These are phyloP conservation scores for Austrofundulus limnaeus DNA, from an alignment of 2,113 vertebrate species.

Conservation along the genomic window DNA sequence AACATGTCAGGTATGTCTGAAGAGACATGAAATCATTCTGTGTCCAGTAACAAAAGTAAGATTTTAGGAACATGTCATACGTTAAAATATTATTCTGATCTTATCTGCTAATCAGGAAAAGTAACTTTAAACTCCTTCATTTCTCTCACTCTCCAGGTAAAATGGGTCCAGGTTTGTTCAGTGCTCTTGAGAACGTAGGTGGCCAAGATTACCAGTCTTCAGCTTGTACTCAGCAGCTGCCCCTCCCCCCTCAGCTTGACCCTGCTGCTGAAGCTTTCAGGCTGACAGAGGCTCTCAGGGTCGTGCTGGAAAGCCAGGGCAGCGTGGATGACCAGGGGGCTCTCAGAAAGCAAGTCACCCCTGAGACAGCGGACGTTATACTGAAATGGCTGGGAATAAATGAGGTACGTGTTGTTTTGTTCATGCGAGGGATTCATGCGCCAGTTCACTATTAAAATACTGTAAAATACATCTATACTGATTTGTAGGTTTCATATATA, in stretches of 20 bases:
- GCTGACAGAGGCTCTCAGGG: slow-evolving; percentile 84
- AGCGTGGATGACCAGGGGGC: slow-evolving; percentile 77
- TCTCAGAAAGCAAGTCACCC: slow-evolving; percentile 81
- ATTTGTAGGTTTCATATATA: neutral
- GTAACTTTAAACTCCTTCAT: neutral
- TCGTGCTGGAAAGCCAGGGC: slow-evolving; percentile 80
- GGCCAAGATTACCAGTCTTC: slow-evolving; percentile 71
- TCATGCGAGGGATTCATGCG: neutral
- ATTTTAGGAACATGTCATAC: too few species aligned
- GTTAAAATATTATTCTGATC: neutral
- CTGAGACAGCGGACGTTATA: slow-evolving; percentile 78
- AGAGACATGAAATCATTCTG: too few species aligned
- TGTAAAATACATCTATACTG: neutral
- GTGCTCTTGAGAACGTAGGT: slow-evolving; percentile 70
- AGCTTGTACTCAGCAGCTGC: slow-evolving; percentile 3
- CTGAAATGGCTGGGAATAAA: slow-evolving; percentile 82
- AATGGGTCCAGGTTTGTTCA: slow-evolving; percentile 68
- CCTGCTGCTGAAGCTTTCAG: slow-evolving; percentile 78
- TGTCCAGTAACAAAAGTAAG: too few species aligned
- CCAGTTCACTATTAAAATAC: neutral
- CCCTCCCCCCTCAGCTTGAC: slow-evolving; percentile 31
- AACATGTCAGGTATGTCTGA: too few species aligned
- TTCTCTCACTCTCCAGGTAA: slow-evolving; percentile 75
- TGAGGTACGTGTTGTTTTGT: slow-evolving; percentile 74
- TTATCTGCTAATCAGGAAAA: neutral